Percentiles rank a stretch among this genome's conserved stretches.
Evolutionary conservation across 2,113 vertebrate species (phyloP).

Genomic region (Podocnemis expansa): DNA sequence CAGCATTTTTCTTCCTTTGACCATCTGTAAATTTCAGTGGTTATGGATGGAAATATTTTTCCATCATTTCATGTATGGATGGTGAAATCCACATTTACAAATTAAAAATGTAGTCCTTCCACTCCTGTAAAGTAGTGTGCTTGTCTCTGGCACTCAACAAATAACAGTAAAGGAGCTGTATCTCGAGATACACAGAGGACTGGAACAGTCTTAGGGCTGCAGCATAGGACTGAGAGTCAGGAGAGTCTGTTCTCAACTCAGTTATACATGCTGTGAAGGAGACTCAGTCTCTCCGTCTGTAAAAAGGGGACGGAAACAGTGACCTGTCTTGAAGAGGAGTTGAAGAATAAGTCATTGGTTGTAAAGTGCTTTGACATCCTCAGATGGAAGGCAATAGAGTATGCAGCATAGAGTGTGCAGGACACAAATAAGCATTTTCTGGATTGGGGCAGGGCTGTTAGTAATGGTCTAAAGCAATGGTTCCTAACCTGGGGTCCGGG

Average conservation of each 20-base stretch:
- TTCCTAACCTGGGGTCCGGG: no score
- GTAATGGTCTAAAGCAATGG: no score
- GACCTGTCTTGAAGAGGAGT: not conserved
- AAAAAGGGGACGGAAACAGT: fast-evolving
- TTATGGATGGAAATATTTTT: not conserved
- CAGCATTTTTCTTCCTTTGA: not conserved
- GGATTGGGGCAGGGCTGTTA: not conserved
- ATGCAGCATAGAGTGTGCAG: fast-evolving
- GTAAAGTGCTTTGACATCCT: not conserved
- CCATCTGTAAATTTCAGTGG: not conserved
- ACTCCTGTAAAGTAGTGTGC: not conserved
- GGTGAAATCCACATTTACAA: not conserved
- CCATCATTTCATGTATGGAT: not conserved
- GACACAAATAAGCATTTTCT: not conserved
- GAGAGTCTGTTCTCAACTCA: not conserved
- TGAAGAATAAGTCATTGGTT: not conserved
- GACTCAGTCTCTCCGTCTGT: not conserved
- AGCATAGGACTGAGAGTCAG: not conserved
- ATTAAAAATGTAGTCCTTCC: not conserved
- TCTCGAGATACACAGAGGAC: not conserved
- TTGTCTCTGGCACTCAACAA: not conserved
- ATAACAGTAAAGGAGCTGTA: not conserved
- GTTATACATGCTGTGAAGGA: fast-evolving
- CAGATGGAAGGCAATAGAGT: not conserved
- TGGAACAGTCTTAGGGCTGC: not conserved